These are phyloP conservation scores for Epirrita christyi DNA, from an alignment of 2,888 invertebrate genomes.

Conservation along the genomic window DNA sequence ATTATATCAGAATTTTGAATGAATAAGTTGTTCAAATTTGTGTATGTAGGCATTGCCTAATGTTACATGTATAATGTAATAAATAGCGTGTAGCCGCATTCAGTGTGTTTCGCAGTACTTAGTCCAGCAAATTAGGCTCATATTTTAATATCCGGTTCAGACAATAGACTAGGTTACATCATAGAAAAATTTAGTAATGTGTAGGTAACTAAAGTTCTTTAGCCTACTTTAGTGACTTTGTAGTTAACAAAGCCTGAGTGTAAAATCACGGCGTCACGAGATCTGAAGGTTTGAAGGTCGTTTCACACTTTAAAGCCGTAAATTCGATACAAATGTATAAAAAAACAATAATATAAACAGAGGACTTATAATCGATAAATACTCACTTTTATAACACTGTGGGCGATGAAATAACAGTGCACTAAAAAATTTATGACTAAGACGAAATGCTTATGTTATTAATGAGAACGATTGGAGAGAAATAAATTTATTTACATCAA, in stretches of 20 bases:
- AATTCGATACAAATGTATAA: conserved; percentile 10
- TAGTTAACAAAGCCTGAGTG: background rate
- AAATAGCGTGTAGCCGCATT: conserved; percentile 4
- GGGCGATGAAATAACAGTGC: conserved; percentile 5
- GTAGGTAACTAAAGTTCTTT: background rate
- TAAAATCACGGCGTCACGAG: conserved; percentile 19
- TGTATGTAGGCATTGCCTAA: too few species aligned
- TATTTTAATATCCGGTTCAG: conserved; percentile 5
- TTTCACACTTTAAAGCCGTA: conserved; percentile 15
- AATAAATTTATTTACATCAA: conserved; percentile 31
- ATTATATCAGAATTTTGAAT: too few species aligned
- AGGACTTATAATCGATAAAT: conserved; percentile 5
- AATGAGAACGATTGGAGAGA: background rate
- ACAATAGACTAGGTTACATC: conserved; percentile 21
- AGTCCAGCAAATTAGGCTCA: background rate
- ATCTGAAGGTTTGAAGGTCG: conserved; percentile 24
- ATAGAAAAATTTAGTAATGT: conserved; percentile 1
- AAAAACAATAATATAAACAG: conserved; percentile 37
- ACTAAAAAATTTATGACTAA: background rate
- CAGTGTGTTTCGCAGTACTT: conserved; percentile 15
- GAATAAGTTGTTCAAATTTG: background rate
- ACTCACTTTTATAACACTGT: conserved; percentile 27
- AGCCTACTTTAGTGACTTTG: background rate
- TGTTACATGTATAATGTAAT: background rate
- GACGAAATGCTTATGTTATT: conserved; percentile 1